phyloP scores from a whole-genome alignment of 2,797 vertebrate species.

The Pteropus rufus region DNA sequence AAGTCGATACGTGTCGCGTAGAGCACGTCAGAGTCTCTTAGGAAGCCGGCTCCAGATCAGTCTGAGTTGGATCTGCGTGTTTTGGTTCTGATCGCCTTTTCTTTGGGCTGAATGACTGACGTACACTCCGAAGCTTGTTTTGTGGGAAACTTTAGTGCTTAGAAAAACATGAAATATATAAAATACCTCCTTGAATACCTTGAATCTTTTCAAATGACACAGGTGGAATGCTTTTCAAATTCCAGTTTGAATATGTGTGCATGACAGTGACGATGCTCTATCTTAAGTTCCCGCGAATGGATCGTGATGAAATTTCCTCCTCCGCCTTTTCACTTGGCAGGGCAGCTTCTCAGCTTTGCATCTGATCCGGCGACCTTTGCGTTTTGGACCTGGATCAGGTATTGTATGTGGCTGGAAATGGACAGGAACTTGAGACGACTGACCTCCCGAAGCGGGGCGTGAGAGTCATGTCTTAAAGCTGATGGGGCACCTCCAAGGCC shows the following conservation, averaged over 20 bases:
- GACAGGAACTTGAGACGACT: neutral
- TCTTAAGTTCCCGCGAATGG: neutral
- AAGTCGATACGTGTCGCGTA: neutral
- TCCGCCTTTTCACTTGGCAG: neutral
- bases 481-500: neutral
- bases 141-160: neutral
- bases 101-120: neutral
- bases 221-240: neutral
- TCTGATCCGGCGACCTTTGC: neutral
- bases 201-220: neutral
- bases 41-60: neutral
- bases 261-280: fast-evolving
- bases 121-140: neutral
- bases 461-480: neutral
- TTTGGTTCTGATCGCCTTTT: neutral
- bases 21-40: neutral
- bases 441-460: neutral
- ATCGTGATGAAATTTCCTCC: neutral
- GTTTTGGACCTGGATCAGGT: neutral
- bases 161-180: neutral
- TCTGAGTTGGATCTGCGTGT: neutral
- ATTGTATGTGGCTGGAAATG: neutral
- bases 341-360: neutral
- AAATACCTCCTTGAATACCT: neutral
- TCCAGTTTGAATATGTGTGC: fast-evolving